phyloP scores from a whole-genome alignment of 2,113 vertebrate genomes.

The Crotalus viridis region DNA sequence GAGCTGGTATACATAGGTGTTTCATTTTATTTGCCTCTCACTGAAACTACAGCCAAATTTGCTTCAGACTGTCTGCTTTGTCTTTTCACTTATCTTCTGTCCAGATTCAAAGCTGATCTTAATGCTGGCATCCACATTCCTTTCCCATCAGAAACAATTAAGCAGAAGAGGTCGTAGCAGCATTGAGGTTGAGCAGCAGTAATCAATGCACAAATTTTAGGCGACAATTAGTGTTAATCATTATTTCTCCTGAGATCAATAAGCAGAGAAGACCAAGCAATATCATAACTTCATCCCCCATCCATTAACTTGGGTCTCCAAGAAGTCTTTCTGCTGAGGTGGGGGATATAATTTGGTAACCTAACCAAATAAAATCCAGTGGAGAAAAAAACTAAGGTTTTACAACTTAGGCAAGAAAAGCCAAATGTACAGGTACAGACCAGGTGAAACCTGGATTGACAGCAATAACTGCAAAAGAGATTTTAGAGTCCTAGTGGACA shows the following conservation, averaged over 20 bases:
- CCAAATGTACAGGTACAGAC: not conserved
- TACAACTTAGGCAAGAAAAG: not conserved
- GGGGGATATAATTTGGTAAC: slow-evolving; percentile 14
- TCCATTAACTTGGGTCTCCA: not conserved
- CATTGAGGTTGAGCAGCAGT: not conserved
- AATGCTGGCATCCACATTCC: not conserved
- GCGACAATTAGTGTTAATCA: slow-evolving; percentile 17
- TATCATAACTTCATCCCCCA: not conserved
- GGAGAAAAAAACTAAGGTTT: not conserved
- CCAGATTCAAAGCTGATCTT: not conserved
- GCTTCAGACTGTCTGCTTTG: not conserved
- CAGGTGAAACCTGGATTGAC: not conserved
- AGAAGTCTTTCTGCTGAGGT: not conserved
- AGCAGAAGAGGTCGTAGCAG: slow-evolving; percentile 18
- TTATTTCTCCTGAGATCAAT: slow-evolving; percentile 28
- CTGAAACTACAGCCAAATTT: not conserved
- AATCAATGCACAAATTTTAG: slow-evolving; percentile 18
- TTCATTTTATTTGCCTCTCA: too few species aligned
- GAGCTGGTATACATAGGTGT: too few species aligned
- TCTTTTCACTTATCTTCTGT: not conserved
- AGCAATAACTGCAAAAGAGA: not conserved
- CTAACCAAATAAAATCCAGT: not conserved
- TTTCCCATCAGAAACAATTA: slow-evolving; percentile 13
- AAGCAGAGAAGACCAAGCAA: slow-evolving; percentile 27
- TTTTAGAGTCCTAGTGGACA: not conserved